Evolutionary conservation across 2,888 invertebrate species (phyloP).

Genomic region (Polydrusus cervinus): DNA sequence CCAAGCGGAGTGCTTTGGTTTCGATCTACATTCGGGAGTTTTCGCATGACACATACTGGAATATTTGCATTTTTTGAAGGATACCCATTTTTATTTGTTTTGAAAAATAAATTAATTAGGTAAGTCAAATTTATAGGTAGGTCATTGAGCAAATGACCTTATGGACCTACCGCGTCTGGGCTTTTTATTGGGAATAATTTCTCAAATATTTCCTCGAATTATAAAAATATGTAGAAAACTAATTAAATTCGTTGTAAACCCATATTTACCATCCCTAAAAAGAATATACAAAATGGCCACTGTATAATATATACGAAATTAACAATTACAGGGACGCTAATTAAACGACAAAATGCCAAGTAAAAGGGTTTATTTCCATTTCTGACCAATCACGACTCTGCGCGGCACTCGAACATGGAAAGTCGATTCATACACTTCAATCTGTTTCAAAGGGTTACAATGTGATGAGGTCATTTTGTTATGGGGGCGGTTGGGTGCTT

Average conservation of each 20-base stretch:
- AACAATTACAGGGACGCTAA: slow-evolving; percentile 41
- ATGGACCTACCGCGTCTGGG: too few relatives aligned
- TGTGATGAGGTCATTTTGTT: slow-evolving; percentile 67
- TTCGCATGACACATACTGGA: too few relatives aligned
- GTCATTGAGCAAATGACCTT: too few relatives aligned
- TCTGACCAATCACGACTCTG: slow-evolving; percentile 65
- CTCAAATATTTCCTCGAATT: too few relatives aligned
- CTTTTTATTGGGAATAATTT: too few relatives aligned
- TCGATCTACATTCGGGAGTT: too few relatives aligned
- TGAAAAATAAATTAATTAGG: too few relatives aligned
- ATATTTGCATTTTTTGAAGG: too few relatives aligned
- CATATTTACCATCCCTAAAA: neutral
- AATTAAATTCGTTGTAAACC: neutral
- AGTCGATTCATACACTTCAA: slow-evolving; percentile 68
- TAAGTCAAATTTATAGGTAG: too few relatives aligned
- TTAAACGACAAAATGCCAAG: slow-evolving; percentile 47
- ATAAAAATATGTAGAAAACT: too few relatives aligned
- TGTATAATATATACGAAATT: slow-evolving; percentile 37
- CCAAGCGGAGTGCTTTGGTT: too few relatives aligned
- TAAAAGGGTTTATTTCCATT: slow-evolving; percentile 43
- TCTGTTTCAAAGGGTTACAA: slow-evolving; percentile 66
- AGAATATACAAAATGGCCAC: slow-evolving; percentile 27
- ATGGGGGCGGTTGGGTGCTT: slow-evolving; percentile 57
- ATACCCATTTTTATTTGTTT: too few relatives aligned
- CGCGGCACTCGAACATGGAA: slow-evolving; percentile 63